Evolutionary conservation across 2,797 vertebrate genomes (phyloP), one percentile per base, ranked within the genome.

Genomic region (Rhabdophis nuchalis): DNA sequence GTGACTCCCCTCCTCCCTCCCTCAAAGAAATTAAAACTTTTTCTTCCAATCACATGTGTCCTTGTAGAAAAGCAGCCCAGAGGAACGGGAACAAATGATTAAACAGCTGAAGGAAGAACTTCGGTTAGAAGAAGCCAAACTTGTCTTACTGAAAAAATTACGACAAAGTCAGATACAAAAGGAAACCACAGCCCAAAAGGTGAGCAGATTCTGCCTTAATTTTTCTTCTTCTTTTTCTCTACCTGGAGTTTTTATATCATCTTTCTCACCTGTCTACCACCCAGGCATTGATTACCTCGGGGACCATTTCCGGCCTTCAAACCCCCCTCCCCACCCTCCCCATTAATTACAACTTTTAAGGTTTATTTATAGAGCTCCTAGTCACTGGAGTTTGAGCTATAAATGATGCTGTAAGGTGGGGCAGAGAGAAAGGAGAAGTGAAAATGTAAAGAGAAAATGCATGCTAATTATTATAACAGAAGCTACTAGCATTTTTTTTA

Each of bases 91-190:
- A 94, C 97, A 96, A 27, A 98, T 99, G 95, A 99, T 99, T 92
- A 99, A 99, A 92, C 98, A 98, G 92, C 98, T 99, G 68, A 98
- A 99, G 95, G 99, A 99, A 94, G 99, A 99, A 95, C 96, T 99
- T 91, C 95, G 99, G 95, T 97, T 99, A 92, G 99, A 99, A 95
- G 99, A 99, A 97, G 99, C 99, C 90, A 99, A 99, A 91, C 97
- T 99, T 3, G 99, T 99, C 88, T 96, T 99, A 88, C 97, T 99
- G 46, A 99, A 99, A 96, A 99, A 99, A 90, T 96, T 99, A 4
- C 97, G 99, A n/a, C 99, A 99, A 94, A 99, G 99, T 95, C 99
- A 99, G 95, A 99, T 99, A 93, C 99, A 99, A 96, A 99, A 99
- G 96, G 99, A 99, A 96, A 98, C 98, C 90, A 96, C 97, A 0